Percentiles rank a stretch among this genome's conserved stretches.
phyloP scores from a whole-genome alignment of 1,140 invertebrate species.

The Metopolophium dirhodum region DNA sequence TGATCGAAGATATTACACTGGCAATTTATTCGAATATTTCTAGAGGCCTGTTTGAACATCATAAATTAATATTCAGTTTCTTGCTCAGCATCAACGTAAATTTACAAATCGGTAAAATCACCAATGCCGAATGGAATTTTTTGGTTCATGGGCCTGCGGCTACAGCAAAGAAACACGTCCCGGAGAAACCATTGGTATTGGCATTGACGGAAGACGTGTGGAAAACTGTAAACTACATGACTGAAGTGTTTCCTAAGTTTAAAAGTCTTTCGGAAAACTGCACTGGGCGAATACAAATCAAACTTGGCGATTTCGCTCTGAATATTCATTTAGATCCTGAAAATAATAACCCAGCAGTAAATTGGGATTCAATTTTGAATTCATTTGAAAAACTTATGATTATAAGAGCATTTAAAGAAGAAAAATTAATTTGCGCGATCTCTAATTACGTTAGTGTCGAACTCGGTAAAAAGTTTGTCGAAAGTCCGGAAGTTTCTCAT shows the following conservation, averaged over 20 bases:
- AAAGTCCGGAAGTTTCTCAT: constrained; percentile 74
- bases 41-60: constrained; percentile 81
- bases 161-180: constrained; percentile 60
- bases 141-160: constrained; percentile 71
- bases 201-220: constrained; percentile 70
- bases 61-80: constrained; percentile 89
- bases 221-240: constrained; percentile 68
- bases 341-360: constrained; percentile 56
- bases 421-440: constrained; percentile 81
- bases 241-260: constrained; percentile 68
- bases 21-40: constrained; percentile 31
- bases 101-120: constrained; percentile 68
- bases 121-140: constrained; percentile 73
- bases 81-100: constrained; percentile 80
- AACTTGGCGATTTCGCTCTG: constrained; percentile 5
- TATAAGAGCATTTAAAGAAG: constrained; percentile 80
- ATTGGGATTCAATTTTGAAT: constrained; percentile 71
- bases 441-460: constrained; percentile 79
- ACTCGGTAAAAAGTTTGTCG: constrained; percentile 79
- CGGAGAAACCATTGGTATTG: constrained; percentile 67
- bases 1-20: constrained; percentile 25
- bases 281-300: neutral
- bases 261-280: constrained; percentile 63
- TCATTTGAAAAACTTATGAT: constrained; percentile 84
- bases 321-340: constrained; percentile 11